phyloP scores from a whole-genome alignment of 2,113 vertebrate species.

The Lutjanus erythropterus region DNA sequence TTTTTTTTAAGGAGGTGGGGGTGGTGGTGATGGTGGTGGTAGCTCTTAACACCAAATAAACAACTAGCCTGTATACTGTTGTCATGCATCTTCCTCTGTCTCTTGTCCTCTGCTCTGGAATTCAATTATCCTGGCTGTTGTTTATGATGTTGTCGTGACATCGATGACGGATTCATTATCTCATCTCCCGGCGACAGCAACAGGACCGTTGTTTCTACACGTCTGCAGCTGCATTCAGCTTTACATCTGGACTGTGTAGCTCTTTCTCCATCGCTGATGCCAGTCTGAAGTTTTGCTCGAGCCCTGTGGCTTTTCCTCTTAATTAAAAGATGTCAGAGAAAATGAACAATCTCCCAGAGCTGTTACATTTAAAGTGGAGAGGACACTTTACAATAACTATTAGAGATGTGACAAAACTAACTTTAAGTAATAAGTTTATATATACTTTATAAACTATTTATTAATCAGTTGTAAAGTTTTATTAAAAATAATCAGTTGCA shows the following conservation, averaged over 20 bases:
- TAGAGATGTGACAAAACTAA: no score
- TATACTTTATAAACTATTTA: no score
- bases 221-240: slow-evolving; percentile 10
- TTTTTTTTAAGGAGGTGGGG: slow-evolving; percentile 6
- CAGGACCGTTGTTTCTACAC: slow-evolving; percentile 24
- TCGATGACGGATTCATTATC: slow-evolving; percentile 85
- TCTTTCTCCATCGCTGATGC: background rate
- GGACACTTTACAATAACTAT: no score
- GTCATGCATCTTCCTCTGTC: slow-evolving; percentile 64
- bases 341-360: background rate
- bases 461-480: no score
- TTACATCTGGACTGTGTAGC: slow-evolving; percentile 18
- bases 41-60: slow-evolving; percentile 61
- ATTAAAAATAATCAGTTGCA: no score
- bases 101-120: slow-evolving; percentile 74
- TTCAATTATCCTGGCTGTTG: slow-evolving; percentile 83
- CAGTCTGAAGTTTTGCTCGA: background rate
- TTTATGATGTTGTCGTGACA: slow-evolving; percentile 84
- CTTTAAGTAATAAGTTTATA: no score
- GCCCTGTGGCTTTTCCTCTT: background rate
- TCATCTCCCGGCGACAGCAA: slow-evolving; percentile 78
- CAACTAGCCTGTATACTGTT: slow-evolving; percentile 68
- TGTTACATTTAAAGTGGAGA: background rate
- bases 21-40: background rate
- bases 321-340: slow-evolving; percentile 35